A percentile compares a stretch with the other conserved stretches of the same genome.
Conservation (phyloP, 1,140 invertebrate genomes). For the Nilaparvata lugens region DNA sequence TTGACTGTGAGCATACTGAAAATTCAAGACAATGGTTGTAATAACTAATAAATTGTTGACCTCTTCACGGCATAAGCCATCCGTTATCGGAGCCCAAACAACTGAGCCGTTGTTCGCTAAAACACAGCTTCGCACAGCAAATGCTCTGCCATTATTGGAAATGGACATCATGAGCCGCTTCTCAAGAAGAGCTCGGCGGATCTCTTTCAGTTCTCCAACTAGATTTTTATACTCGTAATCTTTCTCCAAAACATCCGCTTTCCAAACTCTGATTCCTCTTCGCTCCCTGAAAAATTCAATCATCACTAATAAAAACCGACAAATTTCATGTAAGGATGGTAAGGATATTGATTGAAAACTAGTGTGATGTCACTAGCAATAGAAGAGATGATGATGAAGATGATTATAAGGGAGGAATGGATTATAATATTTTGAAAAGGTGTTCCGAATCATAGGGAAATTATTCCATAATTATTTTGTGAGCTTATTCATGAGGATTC, state of each 20-base stretch:
- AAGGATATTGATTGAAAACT: no score
- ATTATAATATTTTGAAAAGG: no score
- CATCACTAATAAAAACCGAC: no score
- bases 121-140: conserved; percentile 19
- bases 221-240: background rate
- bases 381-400: no score
- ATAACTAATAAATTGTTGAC: conserved; percentile 11
- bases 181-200: background rate
- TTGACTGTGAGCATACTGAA: no score
- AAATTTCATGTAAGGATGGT: no score
- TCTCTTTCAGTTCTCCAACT: background rate
- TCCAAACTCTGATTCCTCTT: background rate
- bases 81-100: conserved; percentile 16
- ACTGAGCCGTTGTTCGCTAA: conserved; percentile 17
- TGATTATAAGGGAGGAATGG: no score
- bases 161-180: background rate
- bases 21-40: background rate
- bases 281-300: background rate
- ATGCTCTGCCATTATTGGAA: conserved; percentile 11
- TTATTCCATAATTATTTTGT: no score
- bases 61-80: conserved; percentile 23
- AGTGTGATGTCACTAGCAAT: no score
- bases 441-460: no score
- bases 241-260: background rate
- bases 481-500: no score